Conservation (phyloP, 2,888 invertebrate species). For the Acanthosepion lycidas region DNA sequence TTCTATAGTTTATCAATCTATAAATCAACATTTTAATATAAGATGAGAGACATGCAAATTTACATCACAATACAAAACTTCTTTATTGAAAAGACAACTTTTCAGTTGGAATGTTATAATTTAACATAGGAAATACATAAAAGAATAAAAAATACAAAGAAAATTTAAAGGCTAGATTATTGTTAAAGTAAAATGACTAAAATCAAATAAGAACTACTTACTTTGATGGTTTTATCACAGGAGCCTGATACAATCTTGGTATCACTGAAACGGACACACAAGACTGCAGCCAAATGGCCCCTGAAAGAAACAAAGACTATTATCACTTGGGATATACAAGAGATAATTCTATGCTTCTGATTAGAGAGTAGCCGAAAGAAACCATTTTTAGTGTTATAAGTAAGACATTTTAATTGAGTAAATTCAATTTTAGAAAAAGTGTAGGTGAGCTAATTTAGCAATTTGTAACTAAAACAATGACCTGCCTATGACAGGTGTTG, state of each 20-base stretch:
- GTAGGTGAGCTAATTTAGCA: too few species aligned
- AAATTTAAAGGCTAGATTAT: constrained; percentile 75
- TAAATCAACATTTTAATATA: not conserved
- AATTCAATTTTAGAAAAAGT: too few species aligned
- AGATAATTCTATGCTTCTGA: too few species aligned
- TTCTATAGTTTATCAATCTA: too few species aligned
- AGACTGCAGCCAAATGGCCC: constrained; percentile 76
- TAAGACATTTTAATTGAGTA: too few species aligned
- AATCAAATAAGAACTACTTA: constrained; percentile 53
- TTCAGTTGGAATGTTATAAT: not conserved
- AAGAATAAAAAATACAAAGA: constrained; percentile 60
- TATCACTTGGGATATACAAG: too few species aligned
- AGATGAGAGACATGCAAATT: not conserved
- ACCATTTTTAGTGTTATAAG: too few species aligned
- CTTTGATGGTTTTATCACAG: constrained; percentile 76
- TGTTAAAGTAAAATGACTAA: not conserved
- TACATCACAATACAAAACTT: not conserved
- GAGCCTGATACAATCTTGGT: constrained; percentile 76
- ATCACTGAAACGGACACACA: constrained; percentile 76
- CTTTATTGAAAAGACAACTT: not conserved
- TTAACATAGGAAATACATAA: not conserved
- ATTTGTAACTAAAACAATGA: too few species aligned
- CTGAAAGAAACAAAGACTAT: constrained; percentile 59
- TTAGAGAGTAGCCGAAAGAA: too few species aligned
- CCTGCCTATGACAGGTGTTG: too few species aligned